Base-by-base conservation (phyloP, 2,888 invertebrate species). In the Leptopilina drosophilae region DNA sequence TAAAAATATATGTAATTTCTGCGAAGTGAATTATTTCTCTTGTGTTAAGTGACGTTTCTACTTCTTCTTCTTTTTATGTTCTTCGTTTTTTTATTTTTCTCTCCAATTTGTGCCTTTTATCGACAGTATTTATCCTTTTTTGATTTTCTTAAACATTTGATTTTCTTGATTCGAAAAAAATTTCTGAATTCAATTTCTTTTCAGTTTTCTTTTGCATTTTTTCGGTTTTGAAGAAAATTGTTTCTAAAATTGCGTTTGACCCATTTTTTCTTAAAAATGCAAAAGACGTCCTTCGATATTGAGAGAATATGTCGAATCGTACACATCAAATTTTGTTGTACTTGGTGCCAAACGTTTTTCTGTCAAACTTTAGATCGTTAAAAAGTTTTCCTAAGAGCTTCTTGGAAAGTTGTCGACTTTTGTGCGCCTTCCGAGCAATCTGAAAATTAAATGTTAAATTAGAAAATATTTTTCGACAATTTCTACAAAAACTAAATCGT, bases 201-300 rank as follows among this genome's bases (percentile, higher is more conserved):
- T 42, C 42, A 42, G 82, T 33, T 33, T 33, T 33, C 81, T 42
- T 7, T 79, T n/a, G n/a, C n/a, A n/a, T n/a, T n/a, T 82, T 62
- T 80, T 49, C 9, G 46, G 12, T 11, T 49, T 49, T 11, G 3
- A 49, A 49, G 9, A 46, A 49, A 49, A 49, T 11, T 42, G 12
- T 12, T 49, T 49, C 1, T 7, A 1, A 42, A 42, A 42, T 46
- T 49, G 49, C 4, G 79, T 82, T 78, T 65, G 81, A 77, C 81
- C 79, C 81, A 78, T 85, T 59, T 33, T 33, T 69, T 69, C 53
- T 53, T 53, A n/a, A 73, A 20, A 73, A 5, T 20, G 33, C 53
- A 53, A 69, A 49, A 14, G 8, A 46, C 67, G 69, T 69, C 69
- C 69, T 69, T 73, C 40, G 56, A 56, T 73, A 56, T 33, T 33